phyloP scores from a whole-genome alignment of 2,113 vertebrate species.

The Bos taurus region ARS-UCD2.0 NC_037349.1:7291501-7292000 shows the following conservation, averaged over 20 bases:
- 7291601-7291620: no score
- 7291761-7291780: background rate
- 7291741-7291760: background rate
- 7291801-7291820: background rate
- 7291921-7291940: background rate
- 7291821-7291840: background rate
- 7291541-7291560: no score
- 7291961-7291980: background rate
- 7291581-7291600: no score
- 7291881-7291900: background rate
- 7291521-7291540: no score
- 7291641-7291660: no score
- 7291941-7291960: background rate
- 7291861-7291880: background rate
- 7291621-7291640: no score
- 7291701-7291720: background rate
- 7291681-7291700: background rate
- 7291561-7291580: no score
- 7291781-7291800: background rate
- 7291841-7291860: background rate
- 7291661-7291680: background rate
- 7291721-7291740: background rate
- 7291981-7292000: background rate
- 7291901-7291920: background rate
- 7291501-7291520: no score